Base-by-base conservation (phyloP, 2,797 vertebrate genomes). In the Typhlichthys eigenmanni region DNA sequence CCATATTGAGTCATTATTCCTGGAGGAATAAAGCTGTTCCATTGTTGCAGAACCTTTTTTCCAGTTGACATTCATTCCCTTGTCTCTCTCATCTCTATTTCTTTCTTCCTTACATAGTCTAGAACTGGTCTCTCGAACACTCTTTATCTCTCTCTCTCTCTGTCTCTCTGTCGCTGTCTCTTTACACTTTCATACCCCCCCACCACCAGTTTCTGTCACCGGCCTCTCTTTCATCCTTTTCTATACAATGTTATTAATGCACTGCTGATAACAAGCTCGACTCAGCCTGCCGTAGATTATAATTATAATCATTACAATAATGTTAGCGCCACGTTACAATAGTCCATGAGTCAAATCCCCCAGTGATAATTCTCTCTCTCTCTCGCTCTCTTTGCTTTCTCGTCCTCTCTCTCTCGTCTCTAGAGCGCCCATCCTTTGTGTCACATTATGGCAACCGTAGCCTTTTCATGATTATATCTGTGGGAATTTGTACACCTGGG, bases 241-340 rank as follows among this genome's bases (percentile, higher is more conserved):
- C 73, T 61, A 63, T 79, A 84, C 84, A 84, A 88, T 82, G 85
- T 83, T 79, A 86, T 89, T 89, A 80, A 88, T 86, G 87, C 65
- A 62, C 62, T 46, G 51, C 72, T 68, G 82, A 88, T 88, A 89
- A 86, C 82, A 67, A 79, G 83, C 80, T 85, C 75, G 71, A 68
- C 82, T 78, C 79, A 75, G 71, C 64, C 72, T 55, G 63, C 49
- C 69, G 60, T 67, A 66, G 69, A 87, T 82, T 76, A 78, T 78
- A 85, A 85, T 86, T 85, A 76, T 66, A 88, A 86, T 83, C 75
- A 85, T 82, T 84, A 82, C 74, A 80, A 79, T 85, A 78, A 76
- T 45, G 60, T 74, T 66, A 79, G 78, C 76, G 78, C 72, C 66
- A 69, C 67, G 14, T 63, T 76, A 72, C 73, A 68, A 68, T 80